Evolutionary conservation across 2,888 invertebrate species (phyloP), one percentile per base, ranked within the genome.

Genomic region (Andricus quercusramuli): DNA sequence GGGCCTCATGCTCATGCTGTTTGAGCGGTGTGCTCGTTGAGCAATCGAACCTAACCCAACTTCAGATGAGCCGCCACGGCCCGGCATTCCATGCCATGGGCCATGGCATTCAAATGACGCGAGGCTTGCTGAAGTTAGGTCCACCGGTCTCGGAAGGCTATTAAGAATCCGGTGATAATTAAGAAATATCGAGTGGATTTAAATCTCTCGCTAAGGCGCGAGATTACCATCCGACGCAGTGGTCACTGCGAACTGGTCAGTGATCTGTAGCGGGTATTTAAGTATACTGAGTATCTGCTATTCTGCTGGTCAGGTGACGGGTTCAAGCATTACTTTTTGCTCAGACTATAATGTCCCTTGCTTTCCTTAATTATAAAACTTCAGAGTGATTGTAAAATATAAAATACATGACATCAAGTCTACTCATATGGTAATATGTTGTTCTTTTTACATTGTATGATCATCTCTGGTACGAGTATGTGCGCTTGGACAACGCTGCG

Each of bases 71-170:
- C 84, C 87, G 86, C 82, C 86, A 78, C 83, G 80, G 84, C 80
- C 79, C 84, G 83, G 85, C 87, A 89, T 89, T 88, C 89, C 87
- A 84, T 81, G 80, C 89, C 87, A 84, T 81, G 80, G 87, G 85
- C 89, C 87, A 84, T 81, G 81, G 88, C 86, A 84, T 88, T 88
- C 86, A 87, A 88, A 88, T 85, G 86, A 87, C 86, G 86, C 82
- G 80, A 84, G 83, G 64, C 77, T 59, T 51, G 80, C 83, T 82
- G 78, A 84, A 82, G 82, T 85, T 83, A 77, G 79, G 82, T 70
- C 51, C 51, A 70, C 70, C 70, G 56, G 74, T 74, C n/a, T 84
- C 80, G 82, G 83, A 81, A 83, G 83, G 82, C 85, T 85, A 86
- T 89, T 89, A 86, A 88, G 85, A 85, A 88, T 86, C 86, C 51